A percentile compares a stretch with the other conserved stretches of the same genome.
Conservation (phyloP, 2,113 vertebrate genomes). For the Rostratula benghalensis region DNA sequence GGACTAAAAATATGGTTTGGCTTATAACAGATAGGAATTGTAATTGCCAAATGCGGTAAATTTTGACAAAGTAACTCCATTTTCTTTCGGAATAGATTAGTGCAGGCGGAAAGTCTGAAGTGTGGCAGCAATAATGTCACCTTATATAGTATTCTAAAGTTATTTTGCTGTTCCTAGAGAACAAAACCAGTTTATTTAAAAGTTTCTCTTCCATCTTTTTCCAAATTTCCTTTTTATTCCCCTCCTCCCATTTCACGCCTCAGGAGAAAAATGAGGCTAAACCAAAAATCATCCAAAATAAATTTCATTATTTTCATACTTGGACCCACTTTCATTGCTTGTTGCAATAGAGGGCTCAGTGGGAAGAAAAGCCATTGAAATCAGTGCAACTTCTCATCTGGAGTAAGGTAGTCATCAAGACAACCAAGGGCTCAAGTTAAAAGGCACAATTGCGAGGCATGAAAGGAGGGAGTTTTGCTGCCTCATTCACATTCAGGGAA, state of each 20-base stretch:
- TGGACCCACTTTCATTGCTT: not conserved
- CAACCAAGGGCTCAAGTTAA: not conserved
- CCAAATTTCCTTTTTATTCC: not conserved
- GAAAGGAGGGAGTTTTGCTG: conserved; percentile 11
- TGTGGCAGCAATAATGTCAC: not conserved
- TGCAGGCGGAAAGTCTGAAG: not conserved
- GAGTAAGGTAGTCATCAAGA: not conserved
- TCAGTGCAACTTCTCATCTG: not conserved
- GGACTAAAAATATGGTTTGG: conserved; percentile 31
- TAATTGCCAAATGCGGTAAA: conserved; percentile 24
- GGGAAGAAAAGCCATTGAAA: not conserved
- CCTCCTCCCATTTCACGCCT: not conserved
- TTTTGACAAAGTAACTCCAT: conserved; percentile 1
- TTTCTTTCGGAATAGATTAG: not conserved
- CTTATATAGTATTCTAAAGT: conserved; percentile 10
- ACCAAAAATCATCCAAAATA: not conserved
- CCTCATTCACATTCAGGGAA: conserved; percentile 14
- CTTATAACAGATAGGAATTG: not conserved
- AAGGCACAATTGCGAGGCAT: conserved; percentile 1
- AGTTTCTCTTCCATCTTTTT: not conserved
- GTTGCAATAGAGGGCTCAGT: not conserved
- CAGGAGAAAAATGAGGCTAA: not conserved
- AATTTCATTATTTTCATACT: not conserved
- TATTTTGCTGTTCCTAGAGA: not conserved
- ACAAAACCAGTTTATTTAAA: not conserved